These are phyloP conservation scores for Dendropsophus ebraccatus DNA, from an alignment of 2,113 vertebrate genomes.

Conservation along the genomic window DNA sequence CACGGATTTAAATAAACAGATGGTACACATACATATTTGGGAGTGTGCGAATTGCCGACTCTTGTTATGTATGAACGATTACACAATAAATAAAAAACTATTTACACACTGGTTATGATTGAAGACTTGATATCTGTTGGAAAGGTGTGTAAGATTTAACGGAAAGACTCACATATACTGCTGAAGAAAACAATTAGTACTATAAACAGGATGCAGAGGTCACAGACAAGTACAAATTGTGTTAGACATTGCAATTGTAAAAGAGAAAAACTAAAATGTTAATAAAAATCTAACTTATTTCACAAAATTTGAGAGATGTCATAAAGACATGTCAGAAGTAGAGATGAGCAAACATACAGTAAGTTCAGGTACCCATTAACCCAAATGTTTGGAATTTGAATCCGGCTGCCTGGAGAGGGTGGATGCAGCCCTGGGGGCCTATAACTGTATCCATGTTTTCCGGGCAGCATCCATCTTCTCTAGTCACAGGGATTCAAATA, in stretches of 20 bases:
- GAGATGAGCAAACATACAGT: too few species aligned
- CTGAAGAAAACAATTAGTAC: not conserved
- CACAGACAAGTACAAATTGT: not conserved
- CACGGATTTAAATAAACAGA: slow-evolving; percentile 59
- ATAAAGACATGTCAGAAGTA: not conserved
- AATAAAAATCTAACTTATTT: not conserved
- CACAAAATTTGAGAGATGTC: not conserved
- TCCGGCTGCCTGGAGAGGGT: too few species aligned
- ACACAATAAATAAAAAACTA: slow-evolving; percentile 64
- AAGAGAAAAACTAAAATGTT: not conserved
- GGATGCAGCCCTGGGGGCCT: too few species aligned
- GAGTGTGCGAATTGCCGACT: slow-evolving; percentile 56
- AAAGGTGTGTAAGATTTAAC: not conserved
- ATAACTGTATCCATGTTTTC: too few species aligned
- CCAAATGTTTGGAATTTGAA: too few species aligned
- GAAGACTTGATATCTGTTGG: not conserved
- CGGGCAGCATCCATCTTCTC: too few species aligned
- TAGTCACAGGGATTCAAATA: too few species aligned
- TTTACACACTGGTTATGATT: slow-evolving; percentile 35
- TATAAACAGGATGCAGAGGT: not conserved
- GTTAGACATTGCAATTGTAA: too few species aligned
- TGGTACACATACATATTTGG: slow-evolving; percentile 58
- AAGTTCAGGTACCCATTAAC: too few species aligned
- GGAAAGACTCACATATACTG: not conserved
- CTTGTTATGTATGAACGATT: slow-evolving; percentile 55